Evolutionary conservation across 2,797 vertebrate species (phyloP).

Genomic region (Arnoldichthys spilopterus): DNA sequence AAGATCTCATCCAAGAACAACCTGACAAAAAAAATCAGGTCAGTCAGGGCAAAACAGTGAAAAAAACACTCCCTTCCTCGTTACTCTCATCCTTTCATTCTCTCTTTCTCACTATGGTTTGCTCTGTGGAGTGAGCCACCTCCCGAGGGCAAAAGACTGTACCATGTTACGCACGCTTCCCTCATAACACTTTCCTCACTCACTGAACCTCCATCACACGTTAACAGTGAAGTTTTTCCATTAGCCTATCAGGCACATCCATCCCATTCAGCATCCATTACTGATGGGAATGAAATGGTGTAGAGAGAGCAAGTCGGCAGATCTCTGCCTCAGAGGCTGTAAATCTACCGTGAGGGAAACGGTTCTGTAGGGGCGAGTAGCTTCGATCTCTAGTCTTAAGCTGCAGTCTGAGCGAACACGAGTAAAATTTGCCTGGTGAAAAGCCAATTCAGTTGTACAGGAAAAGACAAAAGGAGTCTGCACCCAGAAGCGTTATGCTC

Average conservation of each 20-base stretch:
- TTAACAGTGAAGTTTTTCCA: conserved; percentile 36
- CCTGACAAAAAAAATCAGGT: conserved; percentile 66
- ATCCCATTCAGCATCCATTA: conserved; percentile 40
- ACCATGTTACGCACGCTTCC: conserved; percentile 9
- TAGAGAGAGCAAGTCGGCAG: conserved; percentile 22
- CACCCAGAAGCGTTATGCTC: neutral
- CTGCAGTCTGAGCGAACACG: neutral
- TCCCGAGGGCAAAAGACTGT: conserved; percentile 36
- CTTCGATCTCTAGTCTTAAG: conserved; percentile 58
- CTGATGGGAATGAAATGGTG: conserved; percentile 30
- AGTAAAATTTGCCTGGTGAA: conserved; percentile 19
- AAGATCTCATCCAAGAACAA: neutral
- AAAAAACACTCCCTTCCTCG: conserved; percentile 41
- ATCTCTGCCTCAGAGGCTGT: conserved; percentile 45
- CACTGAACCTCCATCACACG: conserved; percentile 33
- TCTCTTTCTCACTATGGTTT: neutral
- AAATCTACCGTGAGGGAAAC: conserved; percentile 58
- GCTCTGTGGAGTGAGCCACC: conserved; percentile 57
- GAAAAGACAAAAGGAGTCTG: neutral
- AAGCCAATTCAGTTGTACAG: neutral
- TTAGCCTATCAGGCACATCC: conserved; percentile 42
- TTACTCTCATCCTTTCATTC: neutral
- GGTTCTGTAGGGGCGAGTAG: conserved; percentile 43
- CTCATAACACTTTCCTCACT: conserved; percentile 23
- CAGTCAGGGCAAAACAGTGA: conserved; percentile 45